Evolutionary conservation across 35 echinoderm and acorn worm genomes (phyloP).

Genomic region (Anneissia japonica): DNA sequence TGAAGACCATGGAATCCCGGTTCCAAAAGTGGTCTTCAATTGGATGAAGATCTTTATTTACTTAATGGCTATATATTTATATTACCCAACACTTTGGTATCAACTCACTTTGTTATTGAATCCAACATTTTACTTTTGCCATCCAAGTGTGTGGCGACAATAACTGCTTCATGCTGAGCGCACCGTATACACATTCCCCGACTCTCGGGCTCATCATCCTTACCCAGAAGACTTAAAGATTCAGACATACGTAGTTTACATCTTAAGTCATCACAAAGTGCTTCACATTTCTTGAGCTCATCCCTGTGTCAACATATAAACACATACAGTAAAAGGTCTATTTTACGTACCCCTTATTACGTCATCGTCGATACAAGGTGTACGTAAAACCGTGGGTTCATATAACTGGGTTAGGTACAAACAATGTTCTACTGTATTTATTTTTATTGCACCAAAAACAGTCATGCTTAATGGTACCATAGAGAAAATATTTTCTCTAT

Average conservation of each 20-base stretch:
- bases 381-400: neutral
- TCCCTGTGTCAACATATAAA: slow-evolving; percentile 26
- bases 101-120: slow-evolving; percentile 56
- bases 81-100: too few relatives aligned
- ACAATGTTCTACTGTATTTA: too few relatives aligned
- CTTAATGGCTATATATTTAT: too few relatives aligned
- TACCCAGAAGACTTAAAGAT: slow-evolving; percentile 48
- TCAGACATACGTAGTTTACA: slow-evolving; percentile 61
- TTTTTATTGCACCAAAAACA: too few relatives aligned
- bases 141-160: slow-evolving; percentile 29
- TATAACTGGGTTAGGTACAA: too few relatives aligned
- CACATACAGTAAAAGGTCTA: neutral
- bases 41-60: too few relatives aligned
- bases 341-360: neutral
- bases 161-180: slow-evolving; percentile 73
- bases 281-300: slow-evolving; percentile 73
- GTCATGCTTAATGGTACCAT: too few relatives aligned
- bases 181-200: slow-evolving; percentile 76
- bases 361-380: neutral
- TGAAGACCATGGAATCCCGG: too few relatives aligned
- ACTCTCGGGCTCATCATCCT: slow-evolving; percentile 27
- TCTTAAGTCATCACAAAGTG: slow-evolving; percentile 52
- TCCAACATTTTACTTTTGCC: slow-evolving; percentile 39
- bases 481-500: too few relatives aligned
- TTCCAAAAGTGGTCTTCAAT: too few relatives aligned